Conservation (phyloP, 2,797 vertebrate genomes). For the Rhinoraja longicauda region DNA sequence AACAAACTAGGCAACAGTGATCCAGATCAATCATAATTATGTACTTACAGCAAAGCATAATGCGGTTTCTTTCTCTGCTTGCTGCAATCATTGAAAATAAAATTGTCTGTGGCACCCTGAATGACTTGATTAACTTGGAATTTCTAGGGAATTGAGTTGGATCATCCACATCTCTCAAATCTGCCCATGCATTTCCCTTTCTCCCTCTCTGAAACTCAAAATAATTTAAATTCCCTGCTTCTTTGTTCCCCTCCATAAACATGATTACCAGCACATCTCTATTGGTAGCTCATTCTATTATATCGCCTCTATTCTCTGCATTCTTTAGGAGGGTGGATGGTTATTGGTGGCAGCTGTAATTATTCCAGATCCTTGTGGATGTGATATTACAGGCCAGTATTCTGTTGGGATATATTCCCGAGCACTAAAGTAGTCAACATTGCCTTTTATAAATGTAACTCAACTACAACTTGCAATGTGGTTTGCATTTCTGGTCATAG, state of each 20-base stretch:
- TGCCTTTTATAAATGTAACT: neutral
- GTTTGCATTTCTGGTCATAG: neutral
- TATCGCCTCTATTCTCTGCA: neutral
- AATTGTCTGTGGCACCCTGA: neutral
- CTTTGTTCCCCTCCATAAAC: neutral
- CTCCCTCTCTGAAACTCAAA: neutral
- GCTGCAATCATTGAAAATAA: conserved; percentile 8
- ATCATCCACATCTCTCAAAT: neutral
- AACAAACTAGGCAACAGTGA: conserved; percentile 10
- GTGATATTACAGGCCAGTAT: no score
- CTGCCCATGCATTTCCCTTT: neutral
- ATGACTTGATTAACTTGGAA: neutral
- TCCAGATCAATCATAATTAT: conserved; percentile 16
- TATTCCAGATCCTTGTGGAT: neutral
- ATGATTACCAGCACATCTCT: neutral
- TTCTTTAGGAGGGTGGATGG: no score
- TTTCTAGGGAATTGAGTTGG: conserved; percentile 26
- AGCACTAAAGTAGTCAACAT: neutral
- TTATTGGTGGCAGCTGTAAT: neutral
- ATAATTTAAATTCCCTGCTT: neutral
- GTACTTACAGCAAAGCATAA: neutral
- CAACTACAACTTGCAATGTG: neutral
- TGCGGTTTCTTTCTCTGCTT: neutral
- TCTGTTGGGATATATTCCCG: neutral
- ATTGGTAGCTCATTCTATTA: neutral